Evolutionary conservation across 1,140 invertebrate species (phyloP).

Genomic region (Ericerus pela): DNA sequence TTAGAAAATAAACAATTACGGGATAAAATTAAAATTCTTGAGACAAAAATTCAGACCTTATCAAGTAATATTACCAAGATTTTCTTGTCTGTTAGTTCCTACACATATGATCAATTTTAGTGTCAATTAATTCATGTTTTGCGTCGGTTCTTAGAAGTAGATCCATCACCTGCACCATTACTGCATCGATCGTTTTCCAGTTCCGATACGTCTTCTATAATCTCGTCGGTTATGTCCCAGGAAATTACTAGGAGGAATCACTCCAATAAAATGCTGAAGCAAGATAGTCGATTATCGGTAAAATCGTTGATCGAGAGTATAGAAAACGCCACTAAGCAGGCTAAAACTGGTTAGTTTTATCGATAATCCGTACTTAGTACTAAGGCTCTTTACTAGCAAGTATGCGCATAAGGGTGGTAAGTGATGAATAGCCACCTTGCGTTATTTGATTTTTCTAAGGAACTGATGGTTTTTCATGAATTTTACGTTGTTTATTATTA

Average conservation of each 20-base stretch:
- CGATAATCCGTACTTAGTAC: no score
- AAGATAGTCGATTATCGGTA: conserved; percentile 67
- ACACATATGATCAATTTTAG: no score
- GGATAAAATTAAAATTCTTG: conserved; percentile 57
- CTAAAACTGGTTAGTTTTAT: conserved; percentile 57
- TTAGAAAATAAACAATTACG: conserved; percentile 67
- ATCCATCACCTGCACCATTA: neutral
- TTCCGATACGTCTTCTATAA: conserved; percentile 15
- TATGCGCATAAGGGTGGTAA: no score
- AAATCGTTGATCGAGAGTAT: conserved; percentile 80
- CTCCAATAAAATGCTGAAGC: conserved; percentile 38
- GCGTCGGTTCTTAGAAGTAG: neutral
- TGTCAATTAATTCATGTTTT: neutral
- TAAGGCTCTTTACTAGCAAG: no score
- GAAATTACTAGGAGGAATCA: conserved; percentile 31
- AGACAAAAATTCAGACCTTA: conserved; percentile 25
- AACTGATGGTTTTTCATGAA: no score
- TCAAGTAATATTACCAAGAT: neutral
- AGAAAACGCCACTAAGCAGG: conserved; percentile 71
- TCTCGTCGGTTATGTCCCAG: conserved; percentile 18
- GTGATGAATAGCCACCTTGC: no score
- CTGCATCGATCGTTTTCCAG: conserved; percentile 14
- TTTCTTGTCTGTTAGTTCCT: neutral
- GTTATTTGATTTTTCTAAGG: no score
- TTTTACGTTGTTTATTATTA: no score